Conservation (phyloP, 2,113 vertebrate species). For the Oncorhynchus keta region DNA sequence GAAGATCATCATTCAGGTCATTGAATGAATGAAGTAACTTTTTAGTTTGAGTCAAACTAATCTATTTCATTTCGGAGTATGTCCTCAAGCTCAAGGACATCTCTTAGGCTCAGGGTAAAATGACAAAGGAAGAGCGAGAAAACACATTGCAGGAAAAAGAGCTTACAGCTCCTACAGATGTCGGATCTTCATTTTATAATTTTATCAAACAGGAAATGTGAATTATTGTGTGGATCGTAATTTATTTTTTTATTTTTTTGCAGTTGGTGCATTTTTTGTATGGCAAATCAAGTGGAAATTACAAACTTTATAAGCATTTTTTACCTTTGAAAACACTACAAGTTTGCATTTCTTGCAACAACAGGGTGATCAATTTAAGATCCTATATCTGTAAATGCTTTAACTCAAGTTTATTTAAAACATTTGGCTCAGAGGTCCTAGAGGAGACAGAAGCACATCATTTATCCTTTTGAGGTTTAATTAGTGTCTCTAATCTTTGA, state of each 20-base stretch:
- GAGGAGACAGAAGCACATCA: conserved; percentile 1
- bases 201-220: too few relatives aligned
- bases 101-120: background rate
- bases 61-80: background rate
- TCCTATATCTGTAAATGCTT: background rate
- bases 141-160: background rate
- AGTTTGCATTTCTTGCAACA: too few relatives aligned
- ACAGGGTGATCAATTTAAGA: too few relatives aligned
- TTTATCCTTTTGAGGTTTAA: conserved; percentile 23
- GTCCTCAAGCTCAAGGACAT: background rate
- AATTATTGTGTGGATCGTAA: too few relatives aligned
- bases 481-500: conserved; percentile 15
- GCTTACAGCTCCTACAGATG: background rate
- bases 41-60: background rate
- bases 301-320: too few relatives aligned
- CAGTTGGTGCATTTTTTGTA: too few relatives aligned
- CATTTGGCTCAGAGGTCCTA: background rate
- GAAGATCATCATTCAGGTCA: too few relatives aligned
- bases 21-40: background rate
- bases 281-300: too few relatives aligned
- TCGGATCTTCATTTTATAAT: too few relatives aligned
- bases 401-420: background rate
- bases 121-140: background rate
- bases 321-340: too few relatives aligned
- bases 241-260: too few relatives aligned